phyloP scores from a whole-genome alignment of 2,113 vertebrate species.

The Rhineura floridana region DNA sequence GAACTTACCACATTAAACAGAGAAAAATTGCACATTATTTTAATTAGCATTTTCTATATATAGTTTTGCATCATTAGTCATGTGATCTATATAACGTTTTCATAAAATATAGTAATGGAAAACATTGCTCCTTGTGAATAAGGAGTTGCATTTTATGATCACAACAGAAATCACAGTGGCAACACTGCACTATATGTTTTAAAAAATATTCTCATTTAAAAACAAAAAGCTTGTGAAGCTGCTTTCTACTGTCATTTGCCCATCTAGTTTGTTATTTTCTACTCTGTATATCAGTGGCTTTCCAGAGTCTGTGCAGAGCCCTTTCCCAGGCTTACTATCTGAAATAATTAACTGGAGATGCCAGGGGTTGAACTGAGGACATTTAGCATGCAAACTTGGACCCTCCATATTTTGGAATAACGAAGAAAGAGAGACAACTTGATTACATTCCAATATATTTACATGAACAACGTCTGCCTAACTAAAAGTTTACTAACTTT shows the following conservation, averaged over 20 bases:
- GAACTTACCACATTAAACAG: slow-evolving; percentile 75
- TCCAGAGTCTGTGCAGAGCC: background rate
- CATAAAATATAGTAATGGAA: slow-evolving; percentile 45
- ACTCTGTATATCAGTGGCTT: background rate
- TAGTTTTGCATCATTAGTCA: slow-evolving; percentile 26
- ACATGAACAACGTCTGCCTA: background rate
- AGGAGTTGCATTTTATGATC: slow-evolving; percentile 24
- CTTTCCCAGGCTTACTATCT: background rate
- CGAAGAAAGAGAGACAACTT: background rate
- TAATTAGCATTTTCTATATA: slow-evolving; percentile 52
- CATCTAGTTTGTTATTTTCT: background rate
- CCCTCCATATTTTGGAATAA: background rate
- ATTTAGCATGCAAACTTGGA: background rate
- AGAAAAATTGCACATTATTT: slow-evolving; percentile 63
- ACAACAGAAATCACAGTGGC: slow-evolving; percentile 38
- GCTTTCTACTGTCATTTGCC: background rate
- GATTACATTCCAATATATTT: background rate
- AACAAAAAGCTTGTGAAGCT: slow-evolving; percentile 34
- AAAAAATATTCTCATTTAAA: slow-evolving; percentile 16
- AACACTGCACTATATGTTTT: slow-evolving; percentile 49
- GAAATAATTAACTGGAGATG: background rate
- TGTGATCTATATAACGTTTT: slow-evolving; percentile 42
- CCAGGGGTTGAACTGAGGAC: background rate
- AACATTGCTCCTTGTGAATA: slow-evolving; percentile 38
- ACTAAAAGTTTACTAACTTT: slow-evolving; percentile 58